These are phyloP conservation scores for Pleuronectes platessa DNA, from an alignment of 2,113 vertebrate genomes.

Conservation along the genomic window DNA sequence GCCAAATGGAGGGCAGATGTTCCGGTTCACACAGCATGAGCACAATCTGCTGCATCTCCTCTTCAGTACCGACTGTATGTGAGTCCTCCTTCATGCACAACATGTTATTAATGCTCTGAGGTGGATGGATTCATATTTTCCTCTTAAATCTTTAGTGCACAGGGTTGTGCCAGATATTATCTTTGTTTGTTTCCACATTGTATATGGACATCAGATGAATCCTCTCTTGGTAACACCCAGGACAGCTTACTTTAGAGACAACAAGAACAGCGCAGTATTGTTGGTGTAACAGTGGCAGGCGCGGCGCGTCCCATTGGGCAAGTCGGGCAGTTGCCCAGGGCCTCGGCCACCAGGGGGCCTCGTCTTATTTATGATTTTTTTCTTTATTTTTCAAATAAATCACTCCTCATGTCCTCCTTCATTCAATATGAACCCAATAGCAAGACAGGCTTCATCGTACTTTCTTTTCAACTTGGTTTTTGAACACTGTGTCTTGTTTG, in stretches of 20 bases:
- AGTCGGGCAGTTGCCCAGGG: too few species aligned
- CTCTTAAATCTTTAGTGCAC: slow-evolving; percentile 8
- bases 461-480: too few species aligned
- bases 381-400: too few species aligned
- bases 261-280: neutral
- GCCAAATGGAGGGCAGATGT: slow-evolving; percentile 5
- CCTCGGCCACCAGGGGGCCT: too few species aligned
- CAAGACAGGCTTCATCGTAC: too few species aligned
- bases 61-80: neutral
- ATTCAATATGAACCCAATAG: too few species aligned
- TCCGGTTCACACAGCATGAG: neutral
- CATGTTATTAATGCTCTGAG: neutral
- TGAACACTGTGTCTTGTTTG: too few species aligned
- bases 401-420: too few species aligned
- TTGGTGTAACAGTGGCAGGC: slow-evolving; percentile 5
- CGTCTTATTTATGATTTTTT: too few species aligned
- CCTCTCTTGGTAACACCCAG: neutral
- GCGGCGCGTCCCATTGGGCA: too few species aligned
- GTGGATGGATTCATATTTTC: slow-evolving; percentile 35
- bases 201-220: neutral
- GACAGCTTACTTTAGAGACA: neutral
- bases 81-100: neutral
- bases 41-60: neutral
- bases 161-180: neutral
- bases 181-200: neutral